Evolutionary conservation across 2,797 vertebrate species (phyloP), one percentile per base, ranked within the genome.

Genomic region (Agapornis canus): DNA sequence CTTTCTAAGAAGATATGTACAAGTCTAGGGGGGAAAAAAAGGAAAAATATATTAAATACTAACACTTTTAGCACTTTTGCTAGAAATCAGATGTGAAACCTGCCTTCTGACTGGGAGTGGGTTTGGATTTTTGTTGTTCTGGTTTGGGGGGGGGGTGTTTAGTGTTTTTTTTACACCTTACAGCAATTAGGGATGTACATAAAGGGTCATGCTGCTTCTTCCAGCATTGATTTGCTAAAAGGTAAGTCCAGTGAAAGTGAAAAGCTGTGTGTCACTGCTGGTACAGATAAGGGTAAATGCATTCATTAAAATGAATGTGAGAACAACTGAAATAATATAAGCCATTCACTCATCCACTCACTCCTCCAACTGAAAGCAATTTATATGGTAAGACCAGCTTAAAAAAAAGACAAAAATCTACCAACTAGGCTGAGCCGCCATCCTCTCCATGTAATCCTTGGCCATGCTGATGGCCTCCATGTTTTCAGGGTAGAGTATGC

Each of bases 401-500:
- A 89, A 93, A 88, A 78, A 90, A 95, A 97, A 97, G 97, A 98
- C 97, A 98, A 98, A 98, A 99, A 99, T 98, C 97, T 99, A 99
- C 99, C 99, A 99, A 99, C 99, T 99, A 98, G 99, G 99, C 98
- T 99, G 99, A 96, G 98, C 98, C 2, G 99, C 99, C 99, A 99
- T 99, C 98, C 99, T 99, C 97, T 99, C 99, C 99, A 99, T 99
- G 98, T 99, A 99, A 97, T 99, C 99, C 92, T 97, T 98, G 94
- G 98, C 99, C 97, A 99, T 97, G 86, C 97, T 98, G 49, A 99
- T 97, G 32, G 99, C 99, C 89, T 99, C 99, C 1, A 98, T 96
- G 80, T 98, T 98, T 91, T 99, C 99, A 0, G 99, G 99, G 94
- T 99, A 99, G 90, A 99, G 98, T 92, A 99, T 96, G 77, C 99